These are phyloP conservation scores for Sinocyclocheilus maitianheensis DNA, from an alignment of 2,113 vertebrate genomes.

Conservation along the genomic window DNA sequence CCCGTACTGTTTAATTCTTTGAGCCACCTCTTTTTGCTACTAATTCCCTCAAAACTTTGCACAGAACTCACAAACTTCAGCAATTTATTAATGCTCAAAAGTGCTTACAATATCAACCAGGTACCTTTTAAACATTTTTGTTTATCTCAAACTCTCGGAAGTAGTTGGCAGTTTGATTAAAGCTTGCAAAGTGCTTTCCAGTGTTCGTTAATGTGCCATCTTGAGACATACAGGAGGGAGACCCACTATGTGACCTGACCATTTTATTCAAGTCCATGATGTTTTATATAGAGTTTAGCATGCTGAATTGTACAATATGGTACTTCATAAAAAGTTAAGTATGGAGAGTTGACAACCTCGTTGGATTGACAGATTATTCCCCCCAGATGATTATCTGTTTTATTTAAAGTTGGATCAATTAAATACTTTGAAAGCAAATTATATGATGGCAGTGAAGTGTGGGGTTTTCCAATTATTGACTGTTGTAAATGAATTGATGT, in stretches of 20 bases:
- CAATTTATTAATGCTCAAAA: not conserved
- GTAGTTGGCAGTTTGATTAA: not conserved
- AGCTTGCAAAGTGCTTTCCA: not conserved
- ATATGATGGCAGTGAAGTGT: conserved; percentile 42
- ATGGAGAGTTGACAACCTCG: not conserved
- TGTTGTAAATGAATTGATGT: conserved; percentile 36
- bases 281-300: not conserved
- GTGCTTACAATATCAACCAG: not conserved
- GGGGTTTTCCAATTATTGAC: conserved; percentile 47
- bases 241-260: not conserved
- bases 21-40: not conserved
- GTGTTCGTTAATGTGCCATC: not conserved
- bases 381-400: no score
- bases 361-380: not conserved
- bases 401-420: no score
- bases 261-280: not conserved
- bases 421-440: conserved; percentile 43
- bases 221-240: not conserved
- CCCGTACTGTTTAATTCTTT: not conserved
- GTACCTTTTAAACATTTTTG: not conserved
- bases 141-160: not conserved
- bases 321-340: not conserved
- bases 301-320: not conserved
- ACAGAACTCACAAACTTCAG: not conserved
- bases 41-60: not conserved